Base-by-base conservation (phyloP, 2,797 vertebrate species). In the Sebastes diaconus region DNA sequence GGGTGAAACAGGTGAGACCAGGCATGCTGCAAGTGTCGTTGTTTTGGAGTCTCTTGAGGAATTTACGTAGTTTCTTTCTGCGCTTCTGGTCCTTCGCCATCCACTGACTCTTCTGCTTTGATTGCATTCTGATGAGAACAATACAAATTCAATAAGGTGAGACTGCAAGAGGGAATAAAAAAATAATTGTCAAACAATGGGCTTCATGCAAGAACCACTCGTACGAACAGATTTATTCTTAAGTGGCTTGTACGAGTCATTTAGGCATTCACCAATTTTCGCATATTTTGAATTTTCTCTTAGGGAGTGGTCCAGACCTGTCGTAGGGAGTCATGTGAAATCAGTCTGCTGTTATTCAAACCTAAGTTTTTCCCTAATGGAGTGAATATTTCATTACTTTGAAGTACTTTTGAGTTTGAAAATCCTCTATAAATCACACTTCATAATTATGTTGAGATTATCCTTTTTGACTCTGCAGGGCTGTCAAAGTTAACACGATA, bases 1-100 rank as follows among this genome's bases (percentile, higher is more conserved):
- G 99, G 52, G 98, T 99, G 93, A 99, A 99, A 94, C 99, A 99
- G 20, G 99, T 99, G 71, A 99, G 97, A 16, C 99, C 99, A 0
- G 98, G 99, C 98, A 99, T 99, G 91, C 99, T 99, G 94, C 99
- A 99, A 0, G 99, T 99, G 94, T 99, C 99, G 0, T 99, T 99
- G 89, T 99, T 99, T 71, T 97, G 97, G 32, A 99, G 96, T 18
- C 98, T 96, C 91, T 99, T 99, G 1, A 99, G 95, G 81, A 99
- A 95, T 88, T 99, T 99, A 12, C 98, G 96, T 1, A 99, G 94
- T 64, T 99, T 99, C 95, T 99, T 99, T 88, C 97, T 96, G 32
- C 97, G 96, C 13, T 98, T 97, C 91, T 99, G 98, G 65, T 99
- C 98, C 79, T 97, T 96, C 75, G 98, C 85, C 66, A 98, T 83